A percentile compares a stretch with the other conserved stretches of the same genome.
phyloP scores from a whole-genome alignment of 2,797 vertebrate genomes.

The Myotis findleyi region DNA sequence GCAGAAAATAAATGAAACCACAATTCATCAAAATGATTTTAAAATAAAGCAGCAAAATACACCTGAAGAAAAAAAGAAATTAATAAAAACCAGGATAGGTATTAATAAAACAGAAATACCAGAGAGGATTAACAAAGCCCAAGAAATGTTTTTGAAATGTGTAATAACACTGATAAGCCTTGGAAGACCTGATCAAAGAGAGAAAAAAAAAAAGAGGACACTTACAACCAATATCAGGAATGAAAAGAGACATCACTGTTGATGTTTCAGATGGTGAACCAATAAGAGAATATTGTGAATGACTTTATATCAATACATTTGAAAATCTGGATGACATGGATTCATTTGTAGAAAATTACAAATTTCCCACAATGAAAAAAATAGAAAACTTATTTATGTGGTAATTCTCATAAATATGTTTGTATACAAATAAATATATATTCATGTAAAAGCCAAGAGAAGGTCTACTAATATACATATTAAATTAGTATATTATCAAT shows the following conservation, averaged over 20 bases:
- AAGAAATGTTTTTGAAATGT: background rate
- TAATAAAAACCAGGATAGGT: background rate
- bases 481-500: background rate
- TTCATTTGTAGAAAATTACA: background rate
- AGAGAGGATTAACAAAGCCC: background rate
- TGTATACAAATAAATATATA: background rate
- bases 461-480: background rate
- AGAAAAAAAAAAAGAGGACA: background rate
- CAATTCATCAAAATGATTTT: background rate
- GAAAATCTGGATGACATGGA: background rate
- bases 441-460: conserved; percentile 10
- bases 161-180: background rate
- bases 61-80: background rate
- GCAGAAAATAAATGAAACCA: background rate
- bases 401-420: background rate
- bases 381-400: background rate
- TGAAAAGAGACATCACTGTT: background rate
- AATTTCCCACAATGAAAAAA: background rate
- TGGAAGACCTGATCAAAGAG: background rate
- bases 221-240: background rate
- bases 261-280: background rate
- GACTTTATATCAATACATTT: background rate
- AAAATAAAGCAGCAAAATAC: conserved; percentile 13
- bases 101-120: background rate
- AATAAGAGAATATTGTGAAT: background rate